Percentiles rank a stretch among this genome's conserved stretches.
Conservation (phyloP, 2,888 invertebrate species). For the Perizoma flavofasciatum region DNA sequence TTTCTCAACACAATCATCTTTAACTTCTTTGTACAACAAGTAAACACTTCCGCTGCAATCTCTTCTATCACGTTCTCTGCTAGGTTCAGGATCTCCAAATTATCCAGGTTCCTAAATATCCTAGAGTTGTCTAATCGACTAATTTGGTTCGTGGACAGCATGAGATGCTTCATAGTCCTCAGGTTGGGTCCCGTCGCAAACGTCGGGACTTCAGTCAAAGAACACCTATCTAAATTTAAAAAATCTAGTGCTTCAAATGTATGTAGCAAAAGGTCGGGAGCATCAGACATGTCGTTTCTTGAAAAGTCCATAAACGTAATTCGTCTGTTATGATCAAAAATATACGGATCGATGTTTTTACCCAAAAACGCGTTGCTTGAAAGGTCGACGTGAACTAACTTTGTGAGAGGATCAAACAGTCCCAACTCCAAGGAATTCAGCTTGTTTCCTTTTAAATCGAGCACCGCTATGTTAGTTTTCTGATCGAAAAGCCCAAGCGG, state of each 20-base stretch:
- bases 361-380: conserved; percentile 56
- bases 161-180: conserved; percentile 57
- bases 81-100: conserved; percentile 61
- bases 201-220: conserved; percentile 55
- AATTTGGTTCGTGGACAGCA: conserved; percentile 62
- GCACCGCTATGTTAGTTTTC: conserved; percentile 49
- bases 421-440: conserved; percentile 49
- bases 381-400: conserved; percentile 54
- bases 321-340: conserved; percentile 49
- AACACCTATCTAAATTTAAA: conserved; percentile 56
- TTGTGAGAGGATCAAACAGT: conserved; percentile 52
- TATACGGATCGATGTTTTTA: conserved; percentile 45
- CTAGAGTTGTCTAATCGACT: conserved; percentile 43
- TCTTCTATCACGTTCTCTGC: conserved; percentile 56
- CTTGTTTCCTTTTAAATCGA: conserved; percentile 59
- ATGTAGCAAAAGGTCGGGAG: conserved; percentile 50
- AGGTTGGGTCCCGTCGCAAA: conserved; percentile 58
- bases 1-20: conserved; percentile 56
- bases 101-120: conserved; percentile 52
- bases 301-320: conserved; percentile 59
- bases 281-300: conserved; percentile 56
- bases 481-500: conserved; percentile 60
- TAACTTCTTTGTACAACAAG: conserved; percentile 49
- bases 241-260: conserved; percentile 48
- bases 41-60: conserved; percentile 55